These are phyloP conservation scores for Lateolabrax maculatus DNA, from an alignment of 2,797 vertebrate species.

Conservation along the genomic window DNA sequence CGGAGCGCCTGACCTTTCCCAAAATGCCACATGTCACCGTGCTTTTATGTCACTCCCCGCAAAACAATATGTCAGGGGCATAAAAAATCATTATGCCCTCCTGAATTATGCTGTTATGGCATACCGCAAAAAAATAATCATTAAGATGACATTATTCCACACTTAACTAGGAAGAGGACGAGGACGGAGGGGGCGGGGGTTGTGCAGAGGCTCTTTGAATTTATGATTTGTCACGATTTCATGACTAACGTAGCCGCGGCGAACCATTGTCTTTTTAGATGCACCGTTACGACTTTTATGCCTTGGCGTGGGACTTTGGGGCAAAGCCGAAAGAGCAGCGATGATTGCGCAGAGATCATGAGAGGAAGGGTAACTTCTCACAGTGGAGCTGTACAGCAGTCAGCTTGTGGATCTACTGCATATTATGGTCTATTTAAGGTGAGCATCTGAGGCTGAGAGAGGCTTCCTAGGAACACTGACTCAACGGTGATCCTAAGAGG, in stretches of 20 bases:
- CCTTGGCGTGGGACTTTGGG: conserved; percentile 66
- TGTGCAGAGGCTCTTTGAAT: conserved; percentile 57
- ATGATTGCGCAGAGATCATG: conserved; percentile 56
- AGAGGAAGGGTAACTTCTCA: conserved; percentile 47
- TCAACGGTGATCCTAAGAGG: conserved; percentile 55
- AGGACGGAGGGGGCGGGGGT: background rate
- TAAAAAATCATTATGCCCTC: conserved; percentile 97
- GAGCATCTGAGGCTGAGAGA: conserved; percentile 23
- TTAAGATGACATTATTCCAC: conserved; percentile 91
- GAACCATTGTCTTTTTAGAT: conserved; percentile 70
- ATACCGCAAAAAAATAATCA: conserved; percentile 91
- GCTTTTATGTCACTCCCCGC: conserved; percentile 99
- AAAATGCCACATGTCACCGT: conserved; percentile 99
- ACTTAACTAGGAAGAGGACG: conserved; percentile 81
- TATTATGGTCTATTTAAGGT: conserved; percentile 59
- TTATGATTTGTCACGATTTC: conserved; percentile 81
- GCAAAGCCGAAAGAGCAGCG: conserved; percentile 56
- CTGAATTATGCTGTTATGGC: conserved; percentile 90
- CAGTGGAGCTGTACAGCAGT: conserved; percentile 39
- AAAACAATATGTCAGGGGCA: conserved; percentile 98
- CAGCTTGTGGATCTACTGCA: conserved; percentile 30
- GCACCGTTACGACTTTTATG: conserved; percentile 73
- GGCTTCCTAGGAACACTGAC: conserved; percentile 53
- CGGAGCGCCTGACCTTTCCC: conserved; percentile 98
- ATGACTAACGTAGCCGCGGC: conserved; percentile 42